Base-by-base conservation (phyloP, 2,113 vertebrate species). In the Melanerpes formicivorus region DNA sequence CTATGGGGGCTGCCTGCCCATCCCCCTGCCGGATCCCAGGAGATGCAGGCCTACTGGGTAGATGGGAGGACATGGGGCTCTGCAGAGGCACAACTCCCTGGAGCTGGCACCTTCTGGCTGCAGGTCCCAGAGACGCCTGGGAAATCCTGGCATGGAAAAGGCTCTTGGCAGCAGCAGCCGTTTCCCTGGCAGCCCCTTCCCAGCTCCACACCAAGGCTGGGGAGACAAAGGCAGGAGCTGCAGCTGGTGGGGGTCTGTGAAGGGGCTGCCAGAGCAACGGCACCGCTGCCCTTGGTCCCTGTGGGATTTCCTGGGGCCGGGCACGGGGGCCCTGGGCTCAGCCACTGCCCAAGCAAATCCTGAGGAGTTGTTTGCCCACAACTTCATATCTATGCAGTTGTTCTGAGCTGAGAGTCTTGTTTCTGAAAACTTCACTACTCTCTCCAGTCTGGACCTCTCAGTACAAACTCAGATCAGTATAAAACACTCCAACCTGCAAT, bases 121-220 rank as follows among this genome's bases (percentile, higher is more conserved):
- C 6, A 5, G 55, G 0, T 3, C 69, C 55, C 59, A 56, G 69
- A 69, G 89, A 76, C 56, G 72, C 95, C 50, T 19, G 0, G 75
- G 72, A 93, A 91, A 65, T 55, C 55, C 82, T 94, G 94, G 94
- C 95, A 93, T 66, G 19, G 22, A 87, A 22, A 71, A 65, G 25
- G 2, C 88, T 87, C 71, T 91, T 96, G 93, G 95, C 94, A 95
- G 92, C 34, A 48, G 64, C 18, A 1, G 46, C 44, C 0, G 2
- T 87, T 91, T 67, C 80, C 74, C 93, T 93, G 95, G 90, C 95
- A 95, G 84, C 85, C 90, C 82, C 72, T 79, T 79, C 59, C 12
- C 67, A 90, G 72, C 32, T 67, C 75, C 75, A 18, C n/a, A 90
- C 93, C 92, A 95, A 3, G 2, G 11, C 52, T 10, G 6, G 40